Percentiles rank a stretch among this genome's conserved stretches.
Conservation (phyloP, 2,113 vertebrate species). For the Microtus ochrogaster region DNA sequence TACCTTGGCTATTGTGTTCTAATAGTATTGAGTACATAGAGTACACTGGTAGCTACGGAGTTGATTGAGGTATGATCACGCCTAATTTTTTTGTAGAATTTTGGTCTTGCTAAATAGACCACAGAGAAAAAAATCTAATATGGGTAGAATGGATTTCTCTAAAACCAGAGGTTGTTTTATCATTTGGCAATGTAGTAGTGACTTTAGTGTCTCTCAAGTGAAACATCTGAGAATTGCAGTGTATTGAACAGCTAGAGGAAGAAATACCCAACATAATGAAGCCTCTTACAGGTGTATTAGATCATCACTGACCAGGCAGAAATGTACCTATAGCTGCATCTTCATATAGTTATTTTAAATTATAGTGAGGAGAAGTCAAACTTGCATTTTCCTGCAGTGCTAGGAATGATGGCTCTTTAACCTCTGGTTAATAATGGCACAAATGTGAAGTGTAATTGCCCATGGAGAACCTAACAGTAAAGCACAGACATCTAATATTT, state of each 20-base stretch:
- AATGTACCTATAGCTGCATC: not conserved
- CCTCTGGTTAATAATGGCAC: not conserved
- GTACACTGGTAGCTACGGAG: accelerated
- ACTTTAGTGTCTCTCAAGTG: not conserved
- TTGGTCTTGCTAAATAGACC: not conserved
- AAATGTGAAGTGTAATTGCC: not conserved
- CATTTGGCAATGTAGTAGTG: not conserved
- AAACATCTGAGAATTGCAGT: not conserved
- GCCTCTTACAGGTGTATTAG: not conserved
- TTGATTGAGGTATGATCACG: not conserved
- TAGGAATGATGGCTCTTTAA: not conserved
- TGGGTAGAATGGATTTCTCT: not conserved
- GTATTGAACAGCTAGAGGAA: not conserved
- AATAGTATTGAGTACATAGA: not conserved
- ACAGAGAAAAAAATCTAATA: not conserved
- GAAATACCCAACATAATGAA: not conserved
- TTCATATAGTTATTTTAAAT: not conserved
- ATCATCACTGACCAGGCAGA: not conserved
- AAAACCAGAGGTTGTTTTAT: not conserved
- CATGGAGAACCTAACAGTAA: not conserved
- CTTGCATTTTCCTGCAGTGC: not conserved
- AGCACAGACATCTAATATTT: not conserved
- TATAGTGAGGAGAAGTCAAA: not conserved
- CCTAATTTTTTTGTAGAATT: not conserved
- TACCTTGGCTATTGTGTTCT: not conserved